Percentiles rank a stretch among this genome's conserved stretches.
Conservation (phyloP, 2,888 invertebrate species). For the Lepidocyrtoides sp. region DNA sequence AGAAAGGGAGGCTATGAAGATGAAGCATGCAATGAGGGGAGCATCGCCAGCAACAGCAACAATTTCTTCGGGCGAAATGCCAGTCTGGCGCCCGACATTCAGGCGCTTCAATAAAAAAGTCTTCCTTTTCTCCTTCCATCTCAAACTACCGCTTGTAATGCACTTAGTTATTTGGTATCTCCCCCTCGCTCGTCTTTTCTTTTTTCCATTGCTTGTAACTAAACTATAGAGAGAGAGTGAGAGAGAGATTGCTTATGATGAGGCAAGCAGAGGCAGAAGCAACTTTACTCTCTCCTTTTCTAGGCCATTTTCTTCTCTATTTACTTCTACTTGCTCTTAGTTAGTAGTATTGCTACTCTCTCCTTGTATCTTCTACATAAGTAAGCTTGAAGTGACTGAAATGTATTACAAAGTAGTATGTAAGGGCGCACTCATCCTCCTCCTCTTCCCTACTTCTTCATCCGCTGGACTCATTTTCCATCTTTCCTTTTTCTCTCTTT, state of each 20-base stretch:
- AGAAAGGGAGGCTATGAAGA: conserved; percentile 50
- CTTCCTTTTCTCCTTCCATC: conserved; percentile 70
- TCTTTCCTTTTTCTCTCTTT: conserved; percentile 30
- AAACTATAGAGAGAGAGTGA: conserved; percentile 6
- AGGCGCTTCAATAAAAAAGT: conserved; percentile 85
- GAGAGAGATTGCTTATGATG: conserved; percentile 24
- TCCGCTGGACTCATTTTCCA: conserved; percentile 38
- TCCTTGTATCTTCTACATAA: not conserved
- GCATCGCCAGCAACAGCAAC: conserved; percentile 75
- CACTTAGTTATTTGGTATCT: not conserved
- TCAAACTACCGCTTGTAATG: not conserved
- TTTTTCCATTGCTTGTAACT: conserved; percentile 30
- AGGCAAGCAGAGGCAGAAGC: not conserved
- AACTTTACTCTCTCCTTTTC: conserved; percentile 48
- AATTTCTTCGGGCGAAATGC: conserved; percentile 85
- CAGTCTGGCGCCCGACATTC: conserved; percentile 85
- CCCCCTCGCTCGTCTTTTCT: not conserved
- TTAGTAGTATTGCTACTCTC: conserved; percentile 10
- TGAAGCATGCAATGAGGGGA: conserved; percentile 55
- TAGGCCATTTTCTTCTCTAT: conserved; percentile 56
- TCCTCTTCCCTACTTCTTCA: conserved; percentile 35
- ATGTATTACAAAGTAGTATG: conserved; percentile 47
- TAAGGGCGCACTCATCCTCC: conserved; percentile 26
- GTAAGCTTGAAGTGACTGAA: conserved; percentile 65
- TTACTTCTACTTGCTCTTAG: not conserved